Evolutionary conservation across 2,113 vertebrate species (phyloP).

Genomic region (Oreotragus oreotragus): DNA sequence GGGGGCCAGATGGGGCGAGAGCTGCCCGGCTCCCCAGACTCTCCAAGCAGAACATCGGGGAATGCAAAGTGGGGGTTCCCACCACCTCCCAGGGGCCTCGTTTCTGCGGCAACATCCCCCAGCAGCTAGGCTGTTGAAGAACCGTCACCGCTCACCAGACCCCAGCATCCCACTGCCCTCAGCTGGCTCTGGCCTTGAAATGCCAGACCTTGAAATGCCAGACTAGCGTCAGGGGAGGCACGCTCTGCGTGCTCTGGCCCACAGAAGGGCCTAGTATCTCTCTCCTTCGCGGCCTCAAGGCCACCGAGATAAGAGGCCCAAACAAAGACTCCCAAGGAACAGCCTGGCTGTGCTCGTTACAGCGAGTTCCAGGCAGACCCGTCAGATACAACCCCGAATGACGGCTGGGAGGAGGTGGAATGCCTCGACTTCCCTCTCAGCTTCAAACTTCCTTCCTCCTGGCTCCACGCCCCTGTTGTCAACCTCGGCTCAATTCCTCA

Average conservation of each 20-base stretch:
- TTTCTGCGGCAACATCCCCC: background rate
- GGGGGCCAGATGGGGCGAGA: background rate
- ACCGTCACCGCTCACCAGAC: accelerated
- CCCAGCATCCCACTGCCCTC: background rate
- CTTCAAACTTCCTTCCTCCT: background rate
- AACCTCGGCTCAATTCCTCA: background rate
- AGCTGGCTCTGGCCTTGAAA: background rate
- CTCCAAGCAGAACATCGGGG: background rate
- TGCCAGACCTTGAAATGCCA: slow-evolving; percentile 10
- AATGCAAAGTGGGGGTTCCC: background rate
- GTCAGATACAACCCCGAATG: accelerated
- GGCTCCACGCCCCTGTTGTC: background rate
- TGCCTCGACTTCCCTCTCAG: background rate
- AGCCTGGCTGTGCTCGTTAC: background rate
- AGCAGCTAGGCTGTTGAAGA: background rate
- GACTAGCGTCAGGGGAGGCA: background rate
- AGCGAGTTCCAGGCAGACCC: background rate
- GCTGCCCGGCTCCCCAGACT: background rate
- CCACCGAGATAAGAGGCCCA: slow-evolving; percentile 31
- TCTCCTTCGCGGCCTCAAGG: slow-evolving; percentile 24
- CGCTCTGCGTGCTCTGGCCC: background rate
- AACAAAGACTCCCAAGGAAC: background rate
- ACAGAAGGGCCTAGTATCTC: background rate
- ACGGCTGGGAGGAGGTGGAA: background rate
- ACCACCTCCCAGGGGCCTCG: background rate